Base-by-base conservation (phyloP, 2,797 vertebrate genomes). In the Epinephelus coioides region DNA sequence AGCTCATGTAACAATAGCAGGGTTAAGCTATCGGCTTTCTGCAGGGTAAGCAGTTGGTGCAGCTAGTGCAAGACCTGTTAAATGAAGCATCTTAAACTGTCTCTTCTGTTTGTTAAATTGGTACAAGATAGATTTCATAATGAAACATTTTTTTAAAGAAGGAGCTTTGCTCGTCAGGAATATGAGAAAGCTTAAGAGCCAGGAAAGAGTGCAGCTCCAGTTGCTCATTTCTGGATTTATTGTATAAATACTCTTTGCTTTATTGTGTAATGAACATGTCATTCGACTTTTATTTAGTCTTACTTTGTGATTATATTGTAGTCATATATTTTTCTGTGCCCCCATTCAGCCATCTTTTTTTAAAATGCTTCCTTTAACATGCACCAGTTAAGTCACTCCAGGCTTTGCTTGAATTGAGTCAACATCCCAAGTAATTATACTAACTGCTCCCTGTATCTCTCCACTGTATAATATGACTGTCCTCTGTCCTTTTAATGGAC, bases 351-450 rank as follows among this genome's bases (percentile, higher is more conserved):
- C 66, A 67, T 56, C 23, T 13, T n/a, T 71, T 40, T 44, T 40
- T 44, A 0, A 21, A 27, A 38, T 30, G 5, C 18, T 11, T 59
- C 18, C 23, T 10, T 23, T 5, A 53, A 23, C 51, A 27, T 47
- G 27, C 38, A 65, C 61, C 49, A 79, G 27, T 76, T 60, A 40
- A 63, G 44, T 62, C 80, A 62, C 14, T 47, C 25, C 25, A 60
- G 30, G 38, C 43, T 68, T 40, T 59, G 27, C 50, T 56, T 47
- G 9, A 56, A 43, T 21, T 17, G 23, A 78, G 50, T 8, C 15
- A 64, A 18, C 19, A 6, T 1, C 53, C n/a, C 19, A 47, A 27
- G 63, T 47, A 34, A 30, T 12, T 9, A 18, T 30, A 17, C 0
- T 4, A n/a, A 43, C 6, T 17, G 57, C 38, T 59, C n/a, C 15